These are phyloP conservation scores for Epinephelus cyanopodus DNA, from an alignment of 2,113 vertebrate species.

Conservation along the genomic window DNA sequence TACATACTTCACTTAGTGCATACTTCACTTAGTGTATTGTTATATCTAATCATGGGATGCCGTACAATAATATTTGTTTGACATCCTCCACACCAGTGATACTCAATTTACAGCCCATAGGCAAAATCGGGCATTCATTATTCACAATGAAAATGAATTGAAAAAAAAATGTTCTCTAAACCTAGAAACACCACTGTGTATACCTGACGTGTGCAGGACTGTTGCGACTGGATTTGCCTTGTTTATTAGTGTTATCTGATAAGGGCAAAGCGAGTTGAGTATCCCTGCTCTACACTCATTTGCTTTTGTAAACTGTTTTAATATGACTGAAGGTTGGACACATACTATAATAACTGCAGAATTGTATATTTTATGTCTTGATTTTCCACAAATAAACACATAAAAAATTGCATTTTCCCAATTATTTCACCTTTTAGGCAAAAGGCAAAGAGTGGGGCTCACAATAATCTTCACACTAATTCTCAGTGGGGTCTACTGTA, in stretches of 20 bases:
- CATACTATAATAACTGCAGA: neutral
- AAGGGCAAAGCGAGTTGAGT: no score
- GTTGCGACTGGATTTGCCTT: no score
- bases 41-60: neutral
- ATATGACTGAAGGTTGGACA: conserved; percentile 12
- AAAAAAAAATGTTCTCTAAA: no score
- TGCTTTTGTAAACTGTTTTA: neutral
- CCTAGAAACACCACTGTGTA: no score
- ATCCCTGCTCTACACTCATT: neutral
- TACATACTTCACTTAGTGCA: conserved; percentile 4
- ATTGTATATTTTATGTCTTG: neutral
- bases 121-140: no score
- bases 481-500: neutral
- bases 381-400: conserved; percentile 45
- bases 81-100: neutral
- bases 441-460: neutral
- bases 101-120: no score
- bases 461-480: neutral
- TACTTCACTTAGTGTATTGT: conserved; percentile 1
- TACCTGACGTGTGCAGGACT: no score
- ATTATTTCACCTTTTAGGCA: neutral
- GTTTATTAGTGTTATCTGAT: no score
- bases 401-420: neutral
- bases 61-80: neutral
- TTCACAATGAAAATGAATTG: no score